phyloP scores from a whole-genome alignment of 2,797 vertebrate genomes.

The Poecilia wingei region DNA sequence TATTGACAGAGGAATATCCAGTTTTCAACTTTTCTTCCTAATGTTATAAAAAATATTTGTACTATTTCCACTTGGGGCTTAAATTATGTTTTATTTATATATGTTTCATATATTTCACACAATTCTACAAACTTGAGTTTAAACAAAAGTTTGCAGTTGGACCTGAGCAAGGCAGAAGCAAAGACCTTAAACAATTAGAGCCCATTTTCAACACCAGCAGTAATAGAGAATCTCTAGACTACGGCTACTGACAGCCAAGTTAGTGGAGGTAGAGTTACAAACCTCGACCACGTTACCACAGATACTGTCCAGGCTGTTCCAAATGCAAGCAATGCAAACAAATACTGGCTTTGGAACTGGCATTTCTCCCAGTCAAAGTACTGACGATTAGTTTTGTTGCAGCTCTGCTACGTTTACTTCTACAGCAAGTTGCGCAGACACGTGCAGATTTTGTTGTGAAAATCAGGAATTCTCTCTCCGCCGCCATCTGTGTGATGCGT shows the following conservation, averaged over 20 bases:
- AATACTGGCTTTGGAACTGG: slow-evolving; percentile 9
- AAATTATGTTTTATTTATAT: background rate
- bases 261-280: slow-evolving; percentile 48
- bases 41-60: background rate
- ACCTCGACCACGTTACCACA: slow-evolving; percentile 56
- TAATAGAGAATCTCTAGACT: slow-evolving; percentile 40
- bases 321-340: slow-evolving; percentile 12
- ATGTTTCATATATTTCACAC: background rate
- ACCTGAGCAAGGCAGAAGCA: slow-evolving; percentile 10
- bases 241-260: slow-evolving; percentile 61
- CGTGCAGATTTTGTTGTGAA: slow-evolving; percentile 27
- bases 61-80: background rate
- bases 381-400: slow-evolving; percentile 7
- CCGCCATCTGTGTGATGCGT: slow-evolving; percentile 27
- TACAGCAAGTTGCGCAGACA: slow-evolving; percentile 20
- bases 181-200: slow-evolving; percentile 15
- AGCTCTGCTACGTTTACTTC: background rate
- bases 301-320: slow-evolving; percentile 14
- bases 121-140: background rate
- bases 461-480: slow-evolving; percentile 17
- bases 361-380: slow-evolving; percentile 1
- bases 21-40: background rate
- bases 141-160: background rate
- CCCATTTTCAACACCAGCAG: slow-evolving; percentile 23
- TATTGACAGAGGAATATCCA: background rate